Evolutionary conservation across 2,113 vertebrate genomes (phyloP), one percentile per base, ranked within the genome.

Genomic region (Mastomys coucha): DNA sequence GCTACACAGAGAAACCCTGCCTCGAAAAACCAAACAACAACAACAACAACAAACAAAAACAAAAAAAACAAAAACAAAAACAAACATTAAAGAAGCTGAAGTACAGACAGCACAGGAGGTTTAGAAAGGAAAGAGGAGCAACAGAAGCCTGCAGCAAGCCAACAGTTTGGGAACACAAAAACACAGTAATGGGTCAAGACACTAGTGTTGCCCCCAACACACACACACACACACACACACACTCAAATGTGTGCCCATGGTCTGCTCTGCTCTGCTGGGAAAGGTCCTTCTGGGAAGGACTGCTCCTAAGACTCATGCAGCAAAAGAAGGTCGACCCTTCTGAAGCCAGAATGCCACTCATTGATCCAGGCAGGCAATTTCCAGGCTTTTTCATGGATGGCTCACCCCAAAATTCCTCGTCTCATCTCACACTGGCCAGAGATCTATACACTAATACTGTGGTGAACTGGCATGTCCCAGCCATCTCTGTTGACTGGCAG

Each of bases 381-480:
- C n/a, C n/a, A n/a, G n/a, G n/a, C n/a, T n/a, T n/a, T 17, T 13
- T 60, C 72, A 63, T 28, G 20, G 28, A 90, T 58, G 7, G 9
- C 81, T 95, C 76, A 81, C 60, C 36, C 77, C 81, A 80, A 94
- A 95, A 86, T 33, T 33, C 53, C n/a, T n/a, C n/a, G n/a, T n/a
- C 75, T 97, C 94, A 69, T 39, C 82, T 91, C 67, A 33, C n/a
- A 89, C 39, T 65, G 88, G 11, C 78, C 95, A 86, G 53, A 93
- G 89, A 85, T 24, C 53, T 86, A 88, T n/a, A 93, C 81, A 31
- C 72, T 88, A 42, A 33, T 60, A 78, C 26, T 51, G 58, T 10
- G 28, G 36, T 73, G 53, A 93, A 91, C 65, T 51, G 20, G n/a
- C 22, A 42, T 81, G 91, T 88, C 45, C 86, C 36, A 36, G 80